Base-by-base conservation (phyloP, 1,140 invertebrate genomes). In the Andrena cerasifolii region DNA sequence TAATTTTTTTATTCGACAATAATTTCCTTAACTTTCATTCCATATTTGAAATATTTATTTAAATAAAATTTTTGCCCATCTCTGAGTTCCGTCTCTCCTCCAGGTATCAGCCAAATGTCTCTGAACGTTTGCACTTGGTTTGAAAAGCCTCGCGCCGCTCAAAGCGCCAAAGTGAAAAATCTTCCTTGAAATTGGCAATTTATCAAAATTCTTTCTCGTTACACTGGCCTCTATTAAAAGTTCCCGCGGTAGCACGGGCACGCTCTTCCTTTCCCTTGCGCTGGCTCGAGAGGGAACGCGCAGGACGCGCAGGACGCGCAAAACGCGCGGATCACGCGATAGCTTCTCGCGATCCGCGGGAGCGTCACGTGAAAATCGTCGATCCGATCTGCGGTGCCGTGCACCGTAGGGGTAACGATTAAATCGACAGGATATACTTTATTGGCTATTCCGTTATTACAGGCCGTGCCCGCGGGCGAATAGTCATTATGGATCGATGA, bases 401-500 rank as follows among this genome's bases (percentile, higher is more conserved):
- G 53, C 53, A 58, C 53, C 40, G 24, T 63, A 26, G 40, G 59
- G 61, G 10, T 45, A 47, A 24, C 54, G 77, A 74, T 76, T 80
- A 80, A 82, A 80, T 76, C 56, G 26, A 51, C 53, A 62, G 45
- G 47, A 59, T 80, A 82, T 68, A 36, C 71, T 76, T 76, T 67
- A 82, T 72, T 43, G 79, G 68, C 47, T 58, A 54, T 78, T 75
- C 49, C 47, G 61, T 82, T 82, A 79, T 79, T 62, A 80, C 53
- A 45, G 36, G 45, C 31, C 21, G 31, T 62, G 51, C 24, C 6
- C 49, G 61, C 21, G 51, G 54, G 51, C 54, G 49, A 70, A 81
- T 73, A 65, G 66, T 79, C 68, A 81, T 81, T 80, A 72, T n/a
- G 70, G 70, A 82, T 80, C 80, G 80, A 82, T 80, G 78, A 75